phyloP scores from a whole-genome alignment of 1,140 invertebrate genomes.

The Capitella teleta region DNA sequence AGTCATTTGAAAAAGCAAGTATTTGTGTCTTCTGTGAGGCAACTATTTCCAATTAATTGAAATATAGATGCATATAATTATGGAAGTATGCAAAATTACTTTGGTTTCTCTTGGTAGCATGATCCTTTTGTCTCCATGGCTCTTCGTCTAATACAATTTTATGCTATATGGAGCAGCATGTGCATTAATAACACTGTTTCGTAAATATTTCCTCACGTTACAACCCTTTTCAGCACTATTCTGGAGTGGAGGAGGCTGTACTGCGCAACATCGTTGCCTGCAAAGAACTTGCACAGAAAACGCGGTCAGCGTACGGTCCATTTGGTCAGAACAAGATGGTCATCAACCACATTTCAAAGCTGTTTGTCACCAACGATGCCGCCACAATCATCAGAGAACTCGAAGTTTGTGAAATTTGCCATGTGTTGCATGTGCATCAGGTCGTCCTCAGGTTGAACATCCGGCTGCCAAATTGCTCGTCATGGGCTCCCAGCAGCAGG shows the following conservation, averaged over 20 bases:
- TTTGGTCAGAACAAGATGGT: constrained; percentile 98
- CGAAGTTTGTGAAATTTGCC: constrained; percentile 49
- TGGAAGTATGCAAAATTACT: too few species aligned
- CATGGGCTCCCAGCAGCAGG: constrained; percentile 92
- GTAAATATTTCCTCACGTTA: too few species aligned
- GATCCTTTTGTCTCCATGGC: too few species aligned
- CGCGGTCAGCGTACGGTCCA: constrained; percentile 90
- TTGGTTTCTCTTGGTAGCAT: too few species aligned
- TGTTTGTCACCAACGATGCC: constrained; percentile 98
- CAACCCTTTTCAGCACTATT: constrained; percentile 79
- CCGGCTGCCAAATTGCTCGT: constrained; percentile 97
- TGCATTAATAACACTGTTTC: too few species aligned
- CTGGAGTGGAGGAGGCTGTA: constrained; percentile 94
- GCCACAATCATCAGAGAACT: constrained; percentile 93
- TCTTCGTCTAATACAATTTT: too few species aligned
- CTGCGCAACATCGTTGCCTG: constrained; percentile 91
- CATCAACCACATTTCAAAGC: constrained; percentile 96
- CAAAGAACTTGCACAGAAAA: constrained; percentile 83
- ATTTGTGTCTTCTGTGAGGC: too few species aligned
- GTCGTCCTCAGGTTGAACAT: constrained; percentile 64
- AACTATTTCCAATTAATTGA: too few species aligned
- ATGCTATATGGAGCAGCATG: too few species aligned
- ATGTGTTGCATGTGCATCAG: too few species aligned
- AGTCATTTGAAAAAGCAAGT: too few species aligned
- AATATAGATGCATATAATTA: too few species aligned